These are phyloP conservation scores for Chrosomus eos DNA, from an alignment of 2,797 vertebrate genomes.

Conservation along the genomic window DNA sequence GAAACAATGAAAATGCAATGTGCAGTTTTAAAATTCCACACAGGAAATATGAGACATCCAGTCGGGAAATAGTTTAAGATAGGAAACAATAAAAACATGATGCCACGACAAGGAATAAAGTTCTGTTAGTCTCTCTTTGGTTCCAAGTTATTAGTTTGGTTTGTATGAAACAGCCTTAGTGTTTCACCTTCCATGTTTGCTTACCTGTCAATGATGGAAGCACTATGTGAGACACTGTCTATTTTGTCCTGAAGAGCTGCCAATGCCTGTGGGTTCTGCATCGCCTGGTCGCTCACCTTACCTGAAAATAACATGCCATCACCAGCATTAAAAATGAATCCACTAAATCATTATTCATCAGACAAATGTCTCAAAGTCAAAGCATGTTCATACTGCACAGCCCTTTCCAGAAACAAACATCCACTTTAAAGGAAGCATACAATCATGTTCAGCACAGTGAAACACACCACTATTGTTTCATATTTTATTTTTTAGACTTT, in stretches of 20 bases:
- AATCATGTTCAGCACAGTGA: background rate
- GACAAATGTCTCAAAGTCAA: background rate
- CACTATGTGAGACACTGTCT: conserved; percentile 78
- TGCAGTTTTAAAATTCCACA: conserved; percentile 16
- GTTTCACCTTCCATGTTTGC: conserved; percentile 38
- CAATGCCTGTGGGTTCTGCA: conserved; percentile 85
- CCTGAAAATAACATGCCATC: conserved; percentile 44
- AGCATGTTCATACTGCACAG: background rate
- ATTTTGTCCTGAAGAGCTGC: conserved; percentile 85
- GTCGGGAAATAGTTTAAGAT: conserved; percentile 3
- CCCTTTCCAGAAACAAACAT: background rate
- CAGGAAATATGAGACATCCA: conserved; percentile 31
- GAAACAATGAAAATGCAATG: conserved; percentile 20
- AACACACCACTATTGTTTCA: background rate
- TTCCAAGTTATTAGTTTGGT: background rate
- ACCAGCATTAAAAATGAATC: background rate
- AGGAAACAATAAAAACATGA: conserved; percentile 3
- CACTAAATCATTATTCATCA: background rate
- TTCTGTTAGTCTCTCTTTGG: background rate
- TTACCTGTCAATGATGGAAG: conserved; percentile 88
- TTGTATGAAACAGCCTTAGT: background rate
- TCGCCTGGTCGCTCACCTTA: conserved; percentile 80
- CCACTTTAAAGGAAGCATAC: background rate
- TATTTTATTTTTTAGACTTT: background rate
- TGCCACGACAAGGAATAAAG: background rate